Percentiles rank a stretch among this genome's conserved stretches.
These are phyloP conservation scores for Gulo gulo DNA, from an alignment of 2,113 vertebrate genomes.

Conservation along the genomic window DNA sequence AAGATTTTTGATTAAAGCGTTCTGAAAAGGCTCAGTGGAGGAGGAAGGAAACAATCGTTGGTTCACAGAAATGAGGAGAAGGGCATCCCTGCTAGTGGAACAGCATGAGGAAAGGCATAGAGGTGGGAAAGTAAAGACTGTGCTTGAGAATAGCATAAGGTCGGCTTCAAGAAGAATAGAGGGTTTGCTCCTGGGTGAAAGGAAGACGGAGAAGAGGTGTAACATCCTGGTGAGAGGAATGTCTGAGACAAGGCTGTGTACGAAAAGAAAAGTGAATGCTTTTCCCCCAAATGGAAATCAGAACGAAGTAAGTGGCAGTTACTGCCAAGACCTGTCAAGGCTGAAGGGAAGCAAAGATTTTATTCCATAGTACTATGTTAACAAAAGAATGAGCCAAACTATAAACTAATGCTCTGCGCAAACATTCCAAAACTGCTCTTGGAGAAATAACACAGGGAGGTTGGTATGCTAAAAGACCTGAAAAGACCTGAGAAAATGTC, in stretches of 20 bases:
- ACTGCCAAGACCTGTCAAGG: conserved; percentile 68
- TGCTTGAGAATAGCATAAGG: neutral
- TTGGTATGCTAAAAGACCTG: neutral
- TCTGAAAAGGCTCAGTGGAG: neutral
- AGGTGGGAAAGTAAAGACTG: neutral
- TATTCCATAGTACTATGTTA: conserved; percentile 46
- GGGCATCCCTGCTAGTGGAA: neutral
- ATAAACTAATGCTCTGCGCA: conserved; percentile 61
- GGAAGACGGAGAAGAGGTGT: neutral
- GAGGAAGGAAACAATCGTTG: neutral
- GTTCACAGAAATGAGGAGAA: neutral
- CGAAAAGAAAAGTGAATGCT: neutral
- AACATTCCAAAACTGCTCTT: conserved; percentile 64
- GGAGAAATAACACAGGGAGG: conserved; percentile 16
- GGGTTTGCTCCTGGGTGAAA: neutral
- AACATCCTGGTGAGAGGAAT: neutral
- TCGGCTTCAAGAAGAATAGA: neutral
- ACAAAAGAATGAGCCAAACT: conserved; percentile 60
- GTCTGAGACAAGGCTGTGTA: neutral
- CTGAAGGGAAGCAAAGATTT: conserved; percentile 52
- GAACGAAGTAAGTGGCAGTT: neutral
- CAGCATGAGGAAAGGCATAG: neutral
- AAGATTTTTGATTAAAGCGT: neutral
- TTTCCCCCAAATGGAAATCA: conserved; percentile 56
- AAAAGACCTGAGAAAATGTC: neutral